A percentile compares a stretch with the other conserved stretches of the same genome.
phyloP scores from a whole-genome alignment of 2,888 invertebrate species.

The Anorthoa munda region DNA sequence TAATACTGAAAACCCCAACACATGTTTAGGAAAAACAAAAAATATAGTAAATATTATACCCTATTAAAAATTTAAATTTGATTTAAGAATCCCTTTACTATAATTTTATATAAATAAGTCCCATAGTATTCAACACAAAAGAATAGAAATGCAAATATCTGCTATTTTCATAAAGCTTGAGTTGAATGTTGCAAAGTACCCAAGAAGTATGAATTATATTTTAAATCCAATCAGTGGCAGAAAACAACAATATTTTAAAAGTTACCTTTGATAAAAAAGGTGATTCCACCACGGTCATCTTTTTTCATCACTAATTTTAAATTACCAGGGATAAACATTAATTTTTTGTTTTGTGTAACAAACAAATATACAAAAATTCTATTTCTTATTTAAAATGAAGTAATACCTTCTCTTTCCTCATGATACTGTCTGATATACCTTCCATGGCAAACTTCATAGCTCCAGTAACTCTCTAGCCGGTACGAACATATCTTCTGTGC shows the following conservation, averaged over 20 bases:
- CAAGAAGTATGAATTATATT: neutral
- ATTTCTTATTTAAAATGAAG: neutral
- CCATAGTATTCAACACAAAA: neutral
- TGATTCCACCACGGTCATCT: conserved; percentile 17
- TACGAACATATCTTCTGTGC: conserved; percentile 95
- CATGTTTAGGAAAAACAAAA: neutral
- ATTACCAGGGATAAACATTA: conserved; percentile 23
- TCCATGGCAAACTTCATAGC: conserved; percentile 99
- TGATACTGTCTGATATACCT: conserved; percentile 98
- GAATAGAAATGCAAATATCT: neutral
- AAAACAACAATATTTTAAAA: neutral
- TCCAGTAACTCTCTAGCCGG: conserved; percentile 97
- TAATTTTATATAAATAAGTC: no score
- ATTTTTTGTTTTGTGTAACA: conserved; percentile 2
- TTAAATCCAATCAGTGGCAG: neutral
- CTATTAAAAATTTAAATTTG: no score
- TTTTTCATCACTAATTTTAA: conserved; percentile 44
- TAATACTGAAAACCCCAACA: neutral
- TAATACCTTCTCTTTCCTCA: conserved; percentile 96
- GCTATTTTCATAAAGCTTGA: neutral
- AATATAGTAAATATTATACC: neutral
- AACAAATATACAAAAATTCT: no score
- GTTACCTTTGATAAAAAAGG: conserved; percentile 37
- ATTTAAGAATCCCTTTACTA: no score
- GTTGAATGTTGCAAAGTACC: neutral